Evolutionary conservation across 2,113 vertebrate genomes (phyloP), one percentile per base, ranked within the genome.

Genomic region (Coracopsis vasa): DNA sequence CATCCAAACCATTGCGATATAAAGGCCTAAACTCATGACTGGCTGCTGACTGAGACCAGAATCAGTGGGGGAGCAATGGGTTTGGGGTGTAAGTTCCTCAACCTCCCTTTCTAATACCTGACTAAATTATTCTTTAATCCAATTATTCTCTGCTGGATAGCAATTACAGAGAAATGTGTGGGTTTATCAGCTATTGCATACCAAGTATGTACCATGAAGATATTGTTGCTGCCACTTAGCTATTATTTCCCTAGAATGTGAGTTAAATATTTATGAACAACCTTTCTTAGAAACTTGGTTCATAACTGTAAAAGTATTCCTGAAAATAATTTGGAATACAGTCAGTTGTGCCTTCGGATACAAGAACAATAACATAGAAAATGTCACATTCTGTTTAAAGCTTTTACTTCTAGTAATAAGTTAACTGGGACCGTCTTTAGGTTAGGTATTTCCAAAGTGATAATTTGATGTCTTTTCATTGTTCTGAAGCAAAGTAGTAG

Each of bases 351-450:
- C 37, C 67, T 60, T 47, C 11, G 10, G 41, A 70, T 31, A 39
- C 1, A 13, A 89, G 31, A 29, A n/a, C 37, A 73, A 7, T 48
- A 66, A 73, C 2, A 14, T 18, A 29, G 3, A 62, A 91, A 80
- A 17, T 27, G 39, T 42, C 23, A 37, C 1, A 37, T 56, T 73
- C 61, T 84, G 3, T 37, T 16, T 53, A 66, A 78, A 91, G 24
- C 13, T 65, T 91, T 90, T 70, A 8, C 16, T 91, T 64, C 41
- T 14, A 39, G 5, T 7, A 54, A 25, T 56, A 51, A 73, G 27
- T 33, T 0, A 67, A 83, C 9, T 33, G 20, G 15, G 31, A 41
- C 10, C 0, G 0, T 18, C 20, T 73, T 67, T n/a, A 51, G 21
- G 37, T 19, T 44, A 28, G 27, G 12, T 58, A 53, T 62, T 65